Evolutionary conservation across 2,113 vertebrate species (phyloP).

Genomic region (Daubentonia madagascariensis): DNA sequence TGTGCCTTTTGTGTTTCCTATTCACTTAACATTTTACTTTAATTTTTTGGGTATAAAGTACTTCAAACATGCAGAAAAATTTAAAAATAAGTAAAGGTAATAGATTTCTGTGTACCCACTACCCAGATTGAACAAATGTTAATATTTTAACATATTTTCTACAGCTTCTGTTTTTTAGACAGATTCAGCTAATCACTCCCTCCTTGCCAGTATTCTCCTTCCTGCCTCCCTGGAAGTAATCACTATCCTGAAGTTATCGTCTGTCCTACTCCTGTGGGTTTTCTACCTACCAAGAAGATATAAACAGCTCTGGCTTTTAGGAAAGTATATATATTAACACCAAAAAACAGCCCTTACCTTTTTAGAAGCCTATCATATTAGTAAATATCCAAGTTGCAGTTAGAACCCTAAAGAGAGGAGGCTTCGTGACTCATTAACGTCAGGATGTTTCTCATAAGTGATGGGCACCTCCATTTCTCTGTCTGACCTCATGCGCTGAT

Average conservation of each 20-base stretch:
- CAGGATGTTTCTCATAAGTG: not conserved
- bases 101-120: not conserved
- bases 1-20: not conserved
- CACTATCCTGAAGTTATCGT: not conserved
- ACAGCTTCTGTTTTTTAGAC: not conserved
- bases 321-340: not conserved
- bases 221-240: not conserved
- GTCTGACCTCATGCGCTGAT: not conserved
- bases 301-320: not conserved
- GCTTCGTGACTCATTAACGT: not conserved
- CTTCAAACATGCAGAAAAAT: not conserved
- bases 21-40: not conserved
- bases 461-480: not conserved
- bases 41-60: not conserved
- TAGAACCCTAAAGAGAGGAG: not conserved
- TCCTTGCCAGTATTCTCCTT: not conserved
- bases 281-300: not conserved
- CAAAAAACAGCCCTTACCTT: not conserved
- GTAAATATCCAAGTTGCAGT: not conserved
- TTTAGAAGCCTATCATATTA: not conserved
- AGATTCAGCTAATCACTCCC: no score
- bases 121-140: not conserved
- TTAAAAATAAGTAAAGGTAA: not conserved
- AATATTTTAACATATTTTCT: not conserved
- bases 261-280: not conserved